phyloP scores from a whole-genome alignment of 2,888 invertebrate genomes.

The Flexamia atlantica region DNA sequence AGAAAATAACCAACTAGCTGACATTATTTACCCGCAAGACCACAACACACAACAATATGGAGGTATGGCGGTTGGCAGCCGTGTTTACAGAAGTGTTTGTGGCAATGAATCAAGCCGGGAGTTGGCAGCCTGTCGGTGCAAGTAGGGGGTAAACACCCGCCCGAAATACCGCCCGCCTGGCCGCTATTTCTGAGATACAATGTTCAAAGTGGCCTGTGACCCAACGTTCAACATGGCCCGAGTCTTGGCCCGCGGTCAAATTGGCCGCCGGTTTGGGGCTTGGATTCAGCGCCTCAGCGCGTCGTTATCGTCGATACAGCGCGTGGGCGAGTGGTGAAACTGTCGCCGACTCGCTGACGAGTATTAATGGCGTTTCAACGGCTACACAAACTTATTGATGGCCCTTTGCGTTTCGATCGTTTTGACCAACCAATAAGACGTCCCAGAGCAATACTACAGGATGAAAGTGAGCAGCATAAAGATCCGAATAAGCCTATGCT shows the following conservation, averaged over 20 bases:
- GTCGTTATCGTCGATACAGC: not conserved
- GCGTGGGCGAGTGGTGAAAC: not conserved
- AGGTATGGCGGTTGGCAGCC: constrained; percentile 30
- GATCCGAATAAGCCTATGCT: too few species aligned
- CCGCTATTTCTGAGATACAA: constrained; percentile 48
- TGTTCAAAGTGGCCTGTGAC: constrained; percentile 57
- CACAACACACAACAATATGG: constrained; percentile 43
- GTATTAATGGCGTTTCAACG: too few species aligned
- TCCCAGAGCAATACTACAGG: too few species aligned
- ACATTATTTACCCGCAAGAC: not conserved
- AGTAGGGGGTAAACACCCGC: constrained; percentile 38
- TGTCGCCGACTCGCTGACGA: not conserved
- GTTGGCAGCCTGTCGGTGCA: constrained; percentile 48
- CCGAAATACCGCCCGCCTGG: constrained; percentile 41
- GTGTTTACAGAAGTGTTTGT: constrained; percentile 37
- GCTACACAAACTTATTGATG: not conserved
- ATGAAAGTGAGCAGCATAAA: too few species aligned
- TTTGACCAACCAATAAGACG: too few species aligned
- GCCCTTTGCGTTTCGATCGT: not conserved
- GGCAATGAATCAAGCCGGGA: constrained; percentile 42
- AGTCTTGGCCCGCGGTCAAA: constrained; percentile 12
- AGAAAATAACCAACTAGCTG: not conserved
- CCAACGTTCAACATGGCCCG: constrained; percentile 7
- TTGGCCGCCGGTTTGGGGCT: constrained; percentile 2
- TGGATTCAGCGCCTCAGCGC: not conserved